Percentiles rank a stretch among this genome's conserved stretches.
phyloP scores from a whole-genome alignment of 1,140 invertebrate genomes.

The Galleria mellonella region DNA sequence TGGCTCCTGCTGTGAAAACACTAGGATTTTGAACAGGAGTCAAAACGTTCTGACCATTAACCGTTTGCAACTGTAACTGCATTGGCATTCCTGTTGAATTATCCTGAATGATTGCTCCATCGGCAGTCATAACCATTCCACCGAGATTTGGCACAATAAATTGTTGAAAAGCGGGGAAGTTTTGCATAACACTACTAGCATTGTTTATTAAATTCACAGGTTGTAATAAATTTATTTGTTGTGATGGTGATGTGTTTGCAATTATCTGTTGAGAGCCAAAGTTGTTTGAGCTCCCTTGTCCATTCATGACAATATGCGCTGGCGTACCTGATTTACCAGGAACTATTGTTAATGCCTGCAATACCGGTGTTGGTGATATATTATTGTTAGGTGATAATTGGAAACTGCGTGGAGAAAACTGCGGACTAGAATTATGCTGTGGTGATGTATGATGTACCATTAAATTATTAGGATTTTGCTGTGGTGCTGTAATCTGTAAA shows the following conservation, averaged over 20 bases:
- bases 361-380: conserved; percentile 77
- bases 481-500: conserved; percentile 80
- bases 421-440: conserved; percentile 75
- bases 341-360: conserved; percentile 85
- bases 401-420: conserved; percentile 79
- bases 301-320: conserved; percentile 83
- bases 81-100: conserved; percentile 79
- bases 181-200: conserved; percentile 81
- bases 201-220: conserved; percentile 87
- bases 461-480: conserved; percentile 69
- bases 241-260: conserved; percentile 80
- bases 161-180: conserved; percentile 87
- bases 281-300: conserved; percentile 76
- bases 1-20: conserved; percentile 80
- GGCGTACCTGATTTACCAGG: conserved; percentile 83
- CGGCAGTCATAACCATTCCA: conserved; percentile 84
- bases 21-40: conserved; percentile 84
- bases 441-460: conserved; percentile 64
- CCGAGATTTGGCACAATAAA: conserved; percentile 87
- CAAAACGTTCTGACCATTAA: conserved; percentile 85
- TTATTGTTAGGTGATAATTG: conserved; percentile 78
- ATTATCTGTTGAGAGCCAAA: conserved; percentile 82
- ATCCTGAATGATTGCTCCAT: conserved; percentile 80
- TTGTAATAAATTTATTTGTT: conserved; percentile 85
- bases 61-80: conserved; percentile 86